Evolutionary conservation across 2,113 vertebrate species (phyloP), one percentile per base, ranked within the genome.

Genomic region (Trematocara nigrifrons): DNA sequence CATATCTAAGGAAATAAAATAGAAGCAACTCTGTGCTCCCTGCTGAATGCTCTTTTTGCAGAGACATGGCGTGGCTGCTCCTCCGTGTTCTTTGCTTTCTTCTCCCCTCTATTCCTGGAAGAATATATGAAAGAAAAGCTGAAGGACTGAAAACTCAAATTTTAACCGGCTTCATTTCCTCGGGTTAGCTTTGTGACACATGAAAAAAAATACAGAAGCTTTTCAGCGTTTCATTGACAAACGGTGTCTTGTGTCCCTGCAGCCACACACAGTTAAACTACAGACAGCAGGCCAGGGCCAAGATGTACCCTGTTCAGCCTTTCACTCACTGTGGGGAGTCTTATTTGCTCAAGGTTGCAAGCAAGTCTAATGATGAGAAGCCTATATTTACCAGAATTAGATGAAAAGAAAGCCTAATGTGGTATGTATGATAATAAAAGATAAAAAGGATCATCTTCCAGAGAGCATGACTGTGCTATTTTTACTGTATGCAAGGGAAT

Each of bases 1-100:
- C 86, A 92, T 91, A 92, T 92, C 89, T 90, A 53, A 93, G 83
- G 86, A 90, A 91, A 94, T 91, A 92, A 85, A 94, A 92, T 81
- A 83, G 89, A 86, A 86, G 71, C 80, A 85, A 78, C 81, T 85
- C 79, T 29, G 42, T 40, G 33, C 87, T 90, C 89, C 82, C 86
- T 69, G 71, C 84, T 87, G 85, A 86, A 93, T 88, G 89, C 84
- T 91, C 88, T 74, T 89, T 84, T 84, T 71, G 80, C 80, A 83
- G 47, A 69, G 77, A 89, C 40, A 66, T 9, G 13, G 31, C 4
- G 4, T 49, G 5, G 10, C 81, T 78, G 88, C 86, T 81, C 8
- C 64, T 57, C 66, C 38, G 1, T 49, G 83, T 66, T 76, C 89
- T 88, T 86, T 31, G 22, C 82, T 83, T 81, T 85, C 79, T 81